These are phyloP conservation scores for Cynodonichthys magdalenae DNA, from an alignment of 2,797 vertebrate species.

Conservation along the genomic window DNA sequence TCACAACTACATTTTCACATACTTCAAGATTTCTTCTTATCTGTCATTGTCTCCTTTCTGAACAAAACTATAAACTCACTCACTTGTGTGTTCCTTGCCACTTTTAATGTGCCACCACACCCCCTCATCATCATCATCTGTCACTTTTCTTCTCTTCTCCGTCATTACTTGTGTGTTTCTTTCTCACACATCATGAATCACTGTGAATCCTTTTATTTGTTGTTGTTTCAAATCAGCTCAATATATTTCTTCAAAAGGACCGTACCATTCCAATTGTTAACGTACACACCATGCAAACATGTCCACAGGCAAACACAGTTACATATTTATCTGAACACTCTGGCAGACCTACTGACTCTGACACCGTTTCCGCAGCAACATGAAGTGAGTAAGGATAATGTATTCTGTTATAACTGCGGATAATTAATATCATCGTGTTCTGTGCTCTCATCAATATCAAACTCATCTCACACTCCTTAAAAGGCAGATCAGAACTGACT, in stretches of 20 bases:
- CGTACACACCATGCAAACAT: conserved; percentile 46
- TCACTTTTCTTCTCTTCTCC: conserved; percentile 30
- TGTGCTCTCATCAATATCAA: conserved; percentile 43
- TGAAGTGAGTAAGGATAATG: conserved; percentile 80
- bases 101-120: conserved; percentile 11
- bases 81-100: conserved; percentile 12
- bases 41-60: conserved; percentile 8
- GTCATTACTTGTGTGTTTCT: conserved; percentile 47
- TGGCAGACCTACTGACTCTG: conserved; percentile 79
- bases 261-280: conserved; percentile 60
- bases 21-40: conserved; percentile 22
- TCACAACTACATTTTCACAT: conserved; percentile 25
- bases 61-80: conserved; percentile 9
- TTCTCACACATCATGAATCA: conserved; percentile 49
- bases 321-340: conserved; percentile 70
- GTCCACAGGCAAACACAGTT: conserved; percentile 38
- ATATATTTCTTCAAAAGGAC: conserved; percentile 41
- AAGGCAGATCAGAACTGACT: conserved; percentile 27
- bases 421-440: conserved; percentile 69
- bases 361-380: conserved; percentile 86
- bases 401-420: conserved; percentile 71
- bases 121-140: conserved; percentile 34
- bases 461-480: conserved; percentile 28
- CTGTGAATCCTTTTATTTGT: conserved; percentile 46
- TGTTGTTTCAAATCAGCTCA: conserved; percentile 51